Evolutionary conservation across 2,888 invertebrate species (phyloP).

Genomic region (Perizoma flavofasciatum): DNA sequence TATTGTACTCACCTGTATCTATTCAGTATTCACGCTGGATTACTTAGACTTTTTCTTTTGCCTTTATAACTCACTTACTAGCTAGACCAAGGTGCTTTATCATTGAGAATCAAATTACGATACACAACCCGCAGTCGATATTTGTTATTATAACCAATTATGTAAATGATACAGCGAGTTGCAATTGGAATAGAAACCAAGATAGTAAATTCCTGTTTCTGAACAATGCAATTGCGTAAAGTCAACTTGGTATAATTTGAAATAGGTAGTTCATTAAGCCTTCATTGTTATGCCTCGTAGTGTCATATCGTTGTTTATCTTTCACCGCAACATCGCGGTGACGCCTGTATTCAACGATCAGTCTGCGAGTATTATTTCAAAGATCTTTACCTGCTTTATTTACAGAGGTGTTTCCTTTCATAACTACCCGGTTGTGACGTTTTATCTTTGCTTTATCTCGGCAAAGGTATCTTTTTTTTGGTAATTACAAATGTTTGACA

Average conservation of each 20-base stretch:
- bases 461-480: conserved; percentile 36
- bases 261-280: conserved; percentile 69
- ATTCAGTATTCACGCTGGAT: conserved; percentile 63
- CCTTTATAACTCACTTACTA: conserved; percentile 48
- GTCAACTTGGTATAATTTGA: conserved; percentile 53
- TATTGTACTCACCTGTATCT: conserved; percentile 73
- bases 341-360: conserved; percentile 43
- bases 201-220: conserved; percentile 46
- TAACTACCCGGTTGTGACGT: conserved; percentile 41
- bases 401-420: conserved; percentile 59
- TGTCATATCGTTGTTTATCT: conserved; percentile 64
- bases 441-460: conserved; percentile 47
- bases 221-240: conserved; percentile 56
- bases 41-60: conserved; percentile 69
- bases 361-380: conserved; percentile 46
- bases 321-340: conserved; percentile 47
- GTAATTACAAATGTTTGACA: conserved; percentile 19
- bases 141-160: conserved; percentile 34
- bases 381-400: conserved; percentile 58
- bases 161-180: conserved; percentile 38
- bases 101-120: conserved; percentile 17
- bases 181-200: conserved; percentile 45
- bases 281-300: conserved; percentile 65
- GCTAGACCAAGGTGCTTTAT: conserved; percentile 4
- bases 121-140: conserved; percentile 30